Evolutionary conservation across 2,113 vertebrate genomes (phyloP).

Genomic region (Neogobius melanostomus): DNA sequence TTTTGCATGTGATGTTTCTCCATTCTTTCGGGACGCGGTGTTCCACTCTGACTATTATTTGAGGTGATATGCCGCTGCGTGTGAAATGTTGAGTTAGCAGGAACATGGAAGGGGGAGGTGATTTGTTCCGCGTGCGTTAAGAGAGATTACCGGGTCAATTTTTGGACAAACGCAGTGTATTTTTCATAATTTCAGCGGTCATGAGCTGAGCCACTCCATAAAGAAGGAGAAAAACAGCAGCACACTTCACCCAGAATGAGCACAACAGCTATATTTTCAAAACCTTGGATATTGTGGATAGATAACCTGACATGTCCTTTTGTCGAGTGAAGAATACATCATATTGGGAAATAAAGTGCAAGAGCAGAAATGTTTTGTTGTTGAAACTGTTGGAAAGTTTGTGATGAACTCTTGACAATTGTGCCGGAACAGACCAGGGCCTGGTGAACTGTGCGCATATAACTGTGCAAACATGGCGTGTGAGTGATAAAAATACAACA

Average conservation of each 20-base stretch:
- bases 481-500: constrained; percentile 4
- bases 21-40: constrained; percentile 24
- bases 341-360: neutral
- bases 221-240: neutral
- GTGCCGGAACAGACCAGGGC: constrained; percentile 4
- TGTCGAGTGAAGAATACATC: neutral
- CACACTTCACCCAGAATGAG: neutral
- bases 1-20: constrained; percentile 21
- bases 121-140: constrained; percentile 46
- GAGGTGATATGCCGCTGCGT: constrained; percentile 41
- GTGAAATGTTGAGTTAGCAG: constrained; percentile 50
- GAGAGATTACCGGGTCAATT: constrained; percentile 39
- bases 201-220: neutral
- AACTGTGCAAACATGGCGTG: constrained; percentile 3
- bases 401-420: constrained; percentile 1
- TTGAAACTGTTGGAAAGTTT: neutral
- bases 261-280: neutral
- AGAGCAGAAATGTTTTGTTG: neutral
- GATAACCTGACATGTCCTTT: constrained; percentile 7
- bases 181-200: constrained; percentile 17
- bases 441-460: constrained; percentile 5
- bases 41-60: constrained; percentile 36
- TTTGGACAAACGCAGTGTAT: constrained; percentile 41
- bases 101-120: constrained; percentile 63
- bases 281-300: neutral